A percentile compares a stretch with the other conserved stretches of the same genome.
Conservation (phyloP, 1,140 invertebrate species). For the Drosophila cardini region DNA sequence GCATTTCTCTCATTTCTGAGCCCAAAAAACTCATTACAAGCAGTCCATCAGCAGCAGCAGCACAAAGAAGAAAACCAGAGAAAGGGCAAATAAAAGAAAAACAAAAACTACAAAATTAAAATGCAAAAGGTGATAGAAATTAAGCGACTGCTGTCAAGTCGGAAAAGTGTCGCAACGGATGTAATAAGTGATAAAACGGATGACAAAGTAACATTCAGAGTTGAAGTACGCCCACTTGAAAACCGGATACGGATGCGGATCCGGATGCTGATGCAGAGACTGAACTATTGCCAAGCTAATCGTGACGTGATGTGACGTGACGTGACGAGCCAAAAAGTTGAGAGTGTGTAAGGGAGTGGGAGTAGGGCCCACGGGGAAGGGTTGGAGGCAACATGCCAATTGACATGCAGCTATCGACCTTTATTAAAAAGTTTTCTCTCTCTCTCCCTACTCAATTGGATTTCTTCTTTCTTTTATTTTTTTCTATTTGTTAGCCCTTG, state of each 20-base stretch:
- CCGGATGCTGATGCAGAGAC: constrained; percentile 28
- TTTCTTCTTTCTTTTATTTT: constrained; percentile 4
- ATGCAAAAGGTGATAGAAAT: constrained; percentile 76
- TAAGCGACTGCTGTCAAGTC: constrained; percentile 54
- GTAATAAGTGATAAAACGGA: constrained; percentile 83
- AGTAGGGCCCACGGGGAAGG: too few species aligned
- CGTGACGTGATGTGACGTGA: constrained; percentile 56
- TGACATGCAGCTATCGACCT: constrained; percentile 83
- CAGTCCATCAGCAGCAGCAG: neutral
- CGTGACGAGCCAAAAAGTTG: constrained; percentile 47
- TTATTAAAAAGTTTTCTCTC: constrained; percentile 79
- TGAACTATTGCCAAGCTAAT: constrained; percentile 80
- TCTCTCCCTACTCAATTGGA: constrained; percentile 28
- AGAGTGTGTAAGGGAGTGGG: neutral
- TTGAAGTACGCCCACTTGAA: constrained; percentile 26
- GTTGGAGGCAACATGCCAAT: constrained; percentile 57
- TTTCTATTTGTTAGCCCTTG: constrained; percentile 43
- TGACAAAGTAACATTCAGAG: constrained; percentile 60
- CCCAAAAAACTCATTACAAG: constrained; percentile 61
- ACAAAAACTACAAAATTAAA: constrained; percentile 60
- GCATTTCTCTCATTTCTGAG: constrained; percentile 46
- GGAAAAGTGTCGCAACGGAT: constrained; percentile 67
- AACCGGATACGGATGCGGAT: constrained; percentile 35
- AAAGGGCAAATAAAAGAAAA: neutral
- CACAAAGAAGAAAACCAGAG: neutral